Conservation (phyloP, 1,140 invertebrate species). For the Pseudachorutes palmiensis region DNA sequence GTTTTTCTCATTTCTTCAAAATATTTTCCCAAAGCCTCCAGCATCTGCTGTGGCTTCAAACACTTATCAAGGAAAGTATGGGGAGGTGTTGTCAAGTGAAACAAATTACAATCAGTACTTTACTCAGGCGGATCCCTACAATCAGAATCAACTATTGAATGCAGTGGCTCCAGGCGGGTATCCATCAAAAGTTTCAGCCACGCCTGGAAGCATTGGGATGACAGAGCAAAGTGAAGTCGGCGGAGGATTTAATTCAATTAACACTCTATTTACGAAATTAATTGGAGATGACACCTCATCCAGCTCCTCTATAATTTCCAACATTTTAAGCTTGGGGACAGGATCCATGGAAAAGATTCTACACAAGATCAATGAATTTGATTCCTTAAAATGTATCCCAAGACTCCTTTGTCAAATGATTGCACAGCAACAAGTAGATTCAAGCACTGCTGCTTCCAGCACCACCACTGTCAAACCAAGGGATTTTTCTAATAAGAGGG, state of each 20-base stretch:
- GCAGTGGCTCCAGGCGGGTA: not conserved
- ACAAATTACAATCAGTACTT: not conserved
- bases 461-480: slow-evolving; percentile 18
- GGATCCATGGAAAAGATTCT: slow-evolving; percentile 21
- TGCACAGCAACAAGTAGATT: slow-evolving; percentile 31
- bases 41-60: not conserved
- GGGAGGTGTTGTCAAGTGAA: not conserved
- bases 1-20: not conserved
- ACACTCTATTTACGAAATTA: not conserved
- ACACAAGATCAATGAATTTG: slow-evolving; percentile 32
- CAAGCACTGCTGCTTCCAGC: not conserved
- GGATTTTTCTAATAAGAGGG: slow-evolving; percentile 9
- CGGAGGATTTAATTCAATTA: not conserved
- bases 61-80: not conserved
- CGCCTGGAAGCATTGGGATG: not conserved
- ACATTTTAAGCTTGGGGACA: slow-evolving; percentile 19
- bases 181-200: not conserved
- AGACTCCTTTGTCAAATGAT: slow-evolving; percentile 34
- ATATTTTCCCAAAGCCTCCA: not conserved
- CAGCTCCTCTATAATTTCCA: not conserved
- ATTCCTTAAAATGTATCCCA: slow-evolving; percentile 32
- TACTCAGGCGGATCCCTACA: not conserved
- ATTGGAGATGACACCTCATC: not conserved
- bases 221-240: not conserved
- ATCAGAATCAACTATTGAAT: slow-evolving; percentile 2